Evolutionary conservation across 2,888 invertebrate genomes (phyloP), one percentile per base, ranked within the genome.

Genomic region (Synanthedon formicaeformis): DNA sequence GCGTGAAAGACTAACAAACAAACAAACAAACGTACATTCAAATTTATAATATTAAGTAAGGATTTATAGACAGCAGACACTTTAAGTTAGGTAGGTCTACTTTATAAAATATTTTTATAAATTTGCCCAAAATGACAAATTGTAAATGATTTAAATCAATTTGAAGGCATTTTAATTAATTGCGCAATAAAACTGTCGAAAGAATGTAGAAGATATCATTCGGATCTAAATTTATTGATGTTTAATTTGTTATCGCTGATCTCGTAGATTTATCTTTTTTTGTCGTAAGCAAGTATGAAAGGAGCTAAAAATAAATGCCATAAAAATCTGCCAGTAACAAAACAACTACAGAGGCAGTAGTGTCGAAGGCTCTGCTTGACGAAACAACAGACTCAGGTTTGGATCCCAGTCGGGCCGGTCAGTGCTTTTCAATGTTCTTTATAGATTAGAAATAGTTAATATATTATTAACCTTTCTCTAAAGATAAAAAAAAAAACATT

Each of bases 181-280:
- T 45, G 45, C 13, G 45, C 45, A 45, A 45, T 45, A 45, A 45
- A 45, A n/a, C 45, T 45, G 45, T 45, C 45, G n/a, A 14, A 45
- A 45, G 14, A 45, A 45, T 45, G 14, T 45, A n/a, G 45, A 45
- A 45, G 45, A 13, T 45, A 45, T 45, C 13, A 45, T 45, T 45
- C 52, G 56, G 53, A 52, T 52, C 51, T 57, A 12, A 60, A 62
- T 64, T 62, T 58, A 60, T 57, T 55, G 16, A 53, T 50, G 48
- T 60, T 62, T 62, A 58, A 58, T 59, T 55, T 61, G 60, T 51
- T 53, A 50, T 45, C 45, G n/a, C 14, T 13, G 45, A 45, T 45
- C 45, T 13, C 45, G 34, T 34, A 10, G 34, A 34, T 34, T 34
- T 34, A 1, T 34, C 34, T 34, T 34, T 34, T 27, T 34, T 34